Evolutionary conservation across 2,888 invertebrate genomes (phyloP).

Genomic region (Operophtera brumata): DNA sequence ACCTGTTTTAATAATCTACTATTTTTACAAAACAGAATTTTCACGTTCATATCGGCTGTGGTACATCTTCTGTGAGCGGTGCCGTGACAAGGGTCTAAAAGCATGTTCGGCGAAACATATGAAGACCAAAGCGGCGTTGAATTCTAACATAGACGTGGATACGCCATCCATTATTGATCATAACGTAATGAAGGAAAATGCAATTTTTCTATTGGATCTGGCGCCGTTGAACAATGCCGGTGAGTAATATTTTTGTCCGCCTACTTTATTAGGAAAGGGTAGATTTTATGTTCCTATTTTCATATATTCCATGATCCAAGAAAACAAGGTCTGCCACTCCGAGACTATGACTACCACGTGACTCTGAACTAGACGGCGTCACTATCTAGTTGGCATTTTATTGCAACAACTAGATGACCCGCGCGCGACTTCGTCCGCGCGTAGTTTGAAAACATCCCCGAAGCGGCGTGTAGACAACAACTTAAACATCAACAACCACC

Average conservation of each 20-base stretch:
- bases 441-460: too few relatives aligned
- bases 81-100: constrained; percentile 86
- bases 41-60: constrained; percentile 85
- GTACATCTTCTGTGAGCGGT: constrained; percentile 96
- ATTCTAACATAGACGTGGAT: constrained; percentile 42
- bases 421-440: too few relatives aligned
- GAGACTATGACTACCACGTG: too few relatives aligned
- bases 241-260: constrained; percentile 31
- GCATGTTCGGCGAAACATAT: constrained; percentile 60
- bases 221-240: constrained; percentile 85
- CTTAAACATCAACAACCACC: too few relatives aligned
- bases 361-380: too few relatives aligned
- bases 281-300: not conserved
- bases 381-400: too few relatives aligned
- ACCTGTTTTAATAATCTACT: too few relatives aligned
- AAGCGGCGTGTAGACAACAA: too few relatives aligned
- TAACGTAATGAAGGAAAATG: constrained; percentile 94
- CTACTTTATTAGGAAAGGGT: not conserved
- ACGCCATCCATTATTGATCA: constrained; percentile 65
- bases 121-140: constrained; percentile 48
- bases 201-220: constrained; percentile 94
- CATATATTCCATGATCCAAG: too few relatives aligned
- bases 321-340: too few relatives aligned
- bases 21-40: constrained; percentile 13
- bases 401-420: too few relatives aligned